phyloP scores from a whole-genome alignment of 2,113 vertebrate species.

The Verasper variegatus region DNA sequence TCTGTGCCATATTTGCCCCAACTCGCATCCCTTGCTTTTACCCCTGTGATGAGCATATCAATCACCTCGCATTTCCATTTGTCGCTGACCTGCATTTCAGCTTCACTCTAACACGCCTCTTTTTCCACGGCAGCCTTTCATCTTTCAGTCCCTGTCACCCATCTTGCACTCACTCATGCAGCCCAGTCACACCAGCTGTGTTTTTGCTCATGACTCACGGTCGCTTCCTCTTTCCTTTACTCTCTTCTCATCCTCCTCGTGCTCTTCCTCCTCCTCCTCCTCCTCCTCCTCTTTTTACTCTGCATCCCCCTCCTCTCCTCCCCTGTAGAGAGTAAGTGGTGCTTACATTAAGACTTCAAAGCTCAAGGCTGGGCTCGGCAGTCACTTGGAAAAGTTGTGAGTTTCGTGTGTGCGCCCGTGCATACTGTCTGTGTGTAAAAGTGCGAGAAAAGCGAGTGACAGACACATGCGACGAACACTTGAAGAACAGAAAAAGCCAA shows the following conservation, averaged over 20 bases:
- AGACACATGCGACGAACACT: slow-evolving; percentile 32
- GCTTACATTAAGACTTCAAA: slow-evolving; percentile 44
- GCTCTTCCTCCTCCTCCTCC: neutral
- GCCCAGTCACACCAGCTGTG: slow-evolving; percentile 70
- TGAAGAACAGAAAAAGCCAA: neutral
- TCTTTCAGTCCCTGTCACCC: slow-evolving; percentile 24
- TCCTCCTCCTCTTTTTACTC: slow-evolving; percentile 24
- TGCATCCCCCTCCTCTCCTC: slow-evolving; percentile 19
- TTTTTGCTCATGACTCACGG: slow-evolving; percentile 58
- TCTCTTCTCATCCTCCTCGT: neutral
- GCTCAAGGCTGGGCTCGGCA: slow-evolving; percentile 28
- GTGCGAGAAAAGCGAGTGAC: slow-evolving; percentile 11
- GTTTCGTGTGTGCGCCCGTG: slow-evolving; percentile 1
- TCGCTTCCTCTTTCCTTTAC: slow-evolving; percentile 33
- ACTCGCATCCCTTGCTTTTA: slow-evolving; percentile 57
- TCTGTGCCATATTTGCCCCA: slow-evolving; percentile 41
- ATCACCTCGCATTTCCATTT: slow-evolving; percentile 71
- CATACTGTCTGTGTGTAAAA: slow-evolving; percentile 17
- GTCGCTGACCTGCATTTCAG: slow-evolving; percentile 72
- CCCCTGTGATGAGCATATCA: slow-evolving; percentile 58
- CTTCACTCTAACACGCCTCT: slow-evolving; percentile 56
- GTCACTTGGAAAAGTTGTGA: slow-evolving; percentile 39
- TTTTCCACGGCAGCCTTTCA: slow-evolving; percentile 42
- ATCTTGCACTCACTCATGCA: slow-evolving; percentile 61
- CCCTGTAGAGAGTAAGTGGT: slow-evolving; percentile 44